These are phyloP conservation scores for Brachionus rubens DNA, from an alignment of 1,140 invertebrate genomes.

Conservation along the genomic window DNA sequence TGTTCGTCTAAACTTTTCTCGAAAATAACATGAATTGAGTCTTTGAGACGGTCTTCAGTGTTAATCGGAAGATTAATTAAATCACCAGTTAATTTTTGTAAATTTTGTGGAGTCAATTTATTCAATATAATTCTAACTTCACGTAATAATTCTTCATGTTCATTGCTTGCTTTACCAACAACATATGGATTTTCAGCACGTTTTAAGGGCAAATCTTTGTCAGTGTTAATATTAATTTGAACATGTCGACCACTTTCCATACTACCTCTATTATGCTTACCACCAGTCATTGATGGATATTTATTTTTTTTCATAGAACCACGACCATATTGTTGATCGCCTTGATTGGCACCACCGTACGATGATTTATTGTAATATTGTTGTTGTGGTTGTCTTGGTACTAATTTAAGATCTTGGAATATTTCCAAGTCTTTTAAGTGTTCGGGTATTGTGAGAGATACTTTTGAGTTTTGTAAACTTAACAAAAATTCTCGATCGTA, in stretches of 20 bases:
- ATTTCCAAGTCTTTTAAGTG: neutral
- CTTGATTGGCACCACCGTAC: neutral
- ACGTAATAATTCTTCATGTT: conserved; percentile 1
- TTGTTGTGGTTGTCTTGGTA: neutral
- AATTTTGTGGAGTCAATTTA: conserved; percentile 89
- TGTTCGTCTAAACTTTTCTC: conserved; percentile 92
- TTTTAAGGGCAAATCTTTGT: neutral
- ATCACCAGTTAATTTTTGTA: conserved; percentile 74
- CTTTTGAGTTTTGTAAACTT: neutral
- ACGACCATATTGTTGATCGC: neutral
- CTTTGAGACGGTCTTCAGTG: conserved; percentile 72
- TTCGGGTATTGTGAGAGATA: neutral
- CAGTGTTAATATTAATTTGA: too few species aligned
- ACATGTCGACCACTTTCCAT: neutral
- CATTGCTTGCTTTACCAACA: neutral
- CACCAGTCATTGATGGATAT: neutral
- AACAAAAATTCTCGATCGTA: conserved; percentile 20
- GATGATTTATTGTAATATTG: neutral
- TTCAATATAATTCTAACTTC: conserved; percentile 81
- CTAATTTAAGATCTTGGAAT: neutral
- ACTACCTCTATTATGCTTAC: neutral
- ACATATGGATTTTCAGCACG: conserved; percentile 28
- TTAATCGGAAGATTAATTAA: conserved; percentile 74
- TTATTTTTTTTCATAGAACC: neutral
- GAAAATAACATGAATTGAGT: conserved; percentile 84